Base-by-base conservation (phyloP, 2,888 invertebrate species). In the Drosophila atripex region DNA sequence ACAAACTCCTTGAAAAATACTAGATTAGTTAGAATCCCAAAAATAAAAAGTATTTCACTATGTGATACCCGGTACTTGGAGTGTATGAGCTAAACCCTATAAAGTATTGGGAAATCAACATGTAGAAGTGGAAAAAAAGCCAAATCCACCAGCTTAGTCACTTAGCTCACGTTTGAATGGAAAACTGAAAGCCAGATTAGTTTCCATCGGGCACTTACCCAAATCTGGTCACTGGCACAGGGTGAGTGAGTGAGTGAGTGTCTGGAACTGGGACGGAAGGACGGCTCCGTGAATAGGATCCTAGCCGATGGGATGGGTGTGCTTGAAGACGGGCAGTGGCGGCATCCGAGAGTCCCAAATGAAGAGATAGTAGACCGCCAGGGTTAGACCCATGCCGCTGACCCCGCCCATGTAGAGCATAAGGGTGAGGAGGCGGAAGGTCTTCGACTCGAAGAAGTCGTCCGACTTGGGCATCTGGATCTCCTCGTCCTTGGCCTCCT, bases 341-440 rank as follows among this genome's bases (percentile, higher is more conserved):
- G 91, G 91, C 91, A 91, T 91, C 25, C 88, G 83, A 2, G 91
- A 91, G 46, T 91, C 91, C 91, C 91, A 91, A 30, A 91, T 88
- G 68, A 91, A 91, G 1, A 91, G 68, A 74, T 91, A 89, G 60
- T 91, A 91, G 60, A 90, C 79, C 28, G 91, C 91, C 63, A 91
- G 64, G 1, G 90, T 82, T 68, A 91, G 78, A 12, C 91, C 91
- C 75, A 91, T 76, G 53, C 91, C 91, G 46, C 90, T 84, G 0
- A 91, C 87, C 2, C 91, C 91, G 32, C 89, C 89, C 84, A 91
- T 79, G 32, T 91, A 91, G 23, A 91, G 76, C 0, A 80, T 71
- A 30, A 91, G 55, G 0, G 91, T 90, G 32, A 91, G 79, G 8
- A 91, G 61, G 11, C 88, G 86, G 53, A 91, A 90, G 6, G 90